Percentiles rank a stretch among this genome's conserved stretches.
Conservation (phyloP, 2,797 vertebrate genomes). For the Pelodytes ibericus region DNA sequence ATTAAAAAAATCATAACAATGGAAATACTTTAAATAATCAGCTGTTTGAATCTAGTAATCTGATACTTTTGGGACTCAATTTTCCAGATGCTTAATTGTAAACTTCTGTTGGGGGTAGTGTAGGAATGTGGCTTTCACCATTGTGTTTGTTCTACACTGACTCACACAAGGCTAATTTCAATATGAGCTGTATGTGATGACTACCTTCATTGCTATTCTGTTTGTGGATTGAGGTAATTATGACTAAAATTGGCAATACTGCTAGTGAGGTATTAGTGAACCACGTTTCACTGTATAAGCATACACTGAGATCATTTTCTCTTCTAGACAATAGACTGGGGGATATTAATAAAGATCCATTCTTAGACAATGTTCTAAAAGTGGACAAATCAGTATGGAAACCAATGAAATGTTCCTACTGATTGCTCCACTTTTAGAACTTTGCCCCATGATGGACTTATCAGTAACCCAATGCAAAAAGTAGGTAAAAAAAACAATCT, state of each 20-base stretch:
- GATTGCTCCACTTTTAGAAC: no score
- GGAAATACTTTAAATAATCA: background rate
- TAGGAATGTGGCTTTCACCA: constrained; percentile 25
- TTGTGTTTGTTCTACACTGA: constrained; percentile 20
- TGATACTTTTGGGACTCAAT: background rate
- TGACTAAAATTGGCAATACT: constrained; percentile 1
- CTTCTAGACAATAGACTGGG: background rate
- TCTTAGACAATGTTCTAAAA: no score
- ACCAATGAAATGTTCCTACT: no score
- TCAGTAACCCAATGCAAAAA: no score
- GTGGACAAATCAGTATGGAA: no score
- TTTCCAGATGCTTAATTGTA: constrained; percentile 26
- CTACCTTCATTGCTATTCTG: constrained; percentile 1
- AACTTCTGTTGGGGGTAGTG: constrained; percentile 1
- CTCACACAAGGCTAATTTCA: constrained; percentile 25
- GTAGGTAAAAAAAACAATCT: no score
- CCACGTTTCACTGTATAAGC: background rate
- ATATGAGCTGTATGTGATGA: constrained; percentile 21
- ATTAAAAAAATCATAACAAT: background rate
- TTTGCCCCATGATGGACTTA: no score
- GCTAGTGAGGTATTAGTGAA: constrained; percentile 10
- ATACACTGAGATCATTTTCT: background rate
- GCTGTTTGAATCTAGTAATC: background rate
- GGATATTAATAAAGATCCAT: no score
- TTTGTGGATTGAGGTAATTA: constrained; percentile 37